phyloP scores from a whole-genome alignment of 1,140 invertebrate genomes.

The Dufourea novaeangliae region DNA sequence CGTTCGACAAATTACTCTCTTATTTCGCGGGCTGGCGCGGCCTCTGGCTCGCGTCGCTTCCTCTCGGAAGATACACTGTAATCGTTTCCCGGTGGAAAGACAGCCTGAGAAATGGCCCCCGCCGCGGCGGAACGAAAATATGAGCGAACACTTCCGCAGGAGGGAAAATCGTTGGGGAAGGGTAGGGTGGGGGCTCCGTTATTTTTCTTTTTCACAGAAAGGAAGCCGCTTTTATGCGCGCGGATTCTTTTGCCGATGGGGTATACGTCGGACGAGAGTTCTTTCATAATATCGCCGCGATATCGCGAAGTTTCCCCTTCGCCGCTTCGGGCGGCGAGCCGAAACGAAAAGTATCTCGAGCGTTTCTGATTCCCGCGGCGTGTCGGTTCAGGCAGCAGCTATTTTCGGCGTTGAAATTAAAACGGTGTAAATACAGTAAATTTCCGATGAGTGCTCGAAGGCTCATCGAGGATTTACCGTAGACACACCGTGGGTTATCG shows the following conservation, averaged over 20 bases:
- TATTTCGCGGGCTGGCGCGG: constrained; percentile 42
- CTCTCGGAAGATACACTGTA: constrained; percentile 42
- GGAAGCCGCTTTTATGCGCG: background rate
- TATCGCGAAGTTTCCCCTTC: constrained; percentile 3
- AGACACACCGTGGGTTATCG: no score
- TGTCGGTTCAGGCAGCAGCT: no score
- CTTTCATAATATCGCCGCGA: background rate
- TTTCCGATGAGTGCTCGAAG: background rate
- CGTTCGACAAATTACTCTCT: constrained; percentile 59
- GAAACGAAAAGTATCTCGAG: background rate
- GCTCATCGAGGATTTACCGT: no score
- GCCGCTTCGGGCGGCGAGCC: background rate
- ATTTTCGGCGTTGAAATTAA: background rate
- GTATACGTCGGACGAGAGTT: background rate
- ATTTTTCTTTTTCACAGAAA: background rate
- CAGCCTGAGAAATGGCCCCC: constrained; percentile 28
- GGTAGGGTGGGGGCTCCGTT: background rate
- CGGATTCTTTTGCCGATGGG: background rate
- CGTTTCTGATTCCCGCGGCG: background rate
- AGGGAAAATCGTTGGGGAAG: no score
- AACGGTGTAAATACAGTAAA: no score
- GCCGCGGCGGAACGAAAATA: constrained; percentile 16
- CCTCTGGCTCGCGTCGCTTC: background rate
- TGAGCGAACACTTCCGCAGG: background rate
- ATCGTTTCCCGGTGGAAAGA: constrained; percentile 36